These are phyloP conservation scores for Temnothorax rugatulus DNA, from an alignment of 2,888 invertebrate genomes.

Conservation along the genomic window DNA sequence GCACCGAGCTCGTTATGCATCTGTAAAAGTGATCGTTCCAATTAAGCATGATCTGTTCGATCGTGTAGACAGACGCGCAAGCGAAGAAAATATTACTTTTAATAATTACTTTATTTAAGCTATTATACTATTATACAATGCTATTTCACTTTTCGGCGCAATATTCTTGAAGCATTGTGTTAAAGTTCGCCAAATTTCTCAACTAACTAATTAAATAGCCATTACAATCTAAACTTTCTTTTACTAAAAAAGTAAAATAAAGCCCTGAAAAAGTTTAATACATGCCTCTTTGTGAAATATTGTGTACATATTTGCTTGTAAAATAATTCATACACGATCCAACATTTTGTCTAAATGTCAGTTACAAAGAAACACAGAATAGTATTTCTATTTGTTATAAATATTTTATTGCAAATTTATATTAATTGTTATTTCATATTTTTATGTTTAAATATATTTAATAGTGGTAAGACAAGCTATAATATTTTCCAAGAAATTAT, in stretches of 20 bases:
- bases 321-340: constrained; percentile 6
- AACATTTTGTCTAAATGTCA: constrained; percentile 8
- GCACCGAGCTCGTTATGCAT: constrained; percentile 85
- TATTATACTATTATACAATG: not conserved
- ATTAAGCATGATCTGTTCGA: not conserved
- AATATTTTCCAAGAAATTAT: not conserved
- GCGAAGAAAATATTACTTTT: constrained; percentile 1
- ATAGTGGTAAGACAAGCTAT: not conserved
- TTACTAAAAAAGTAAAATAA: not conserved
- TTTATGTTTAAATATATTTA: not conserved
- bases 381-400: not conserved
- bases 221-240: not conserved
- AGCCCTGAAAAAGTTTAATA: not conserved
- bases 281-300: constrained; percentile 1
- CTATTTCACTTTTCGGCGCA: not conserved
- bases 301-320: not conserved
- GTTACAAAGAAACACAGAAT: not conserved
- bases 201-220: constrained; percentile 6
- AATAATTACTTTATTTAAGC: constrained; percentile 26
- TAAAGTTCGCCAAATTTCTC: not conserved
- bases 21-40: constrained; percentile 73
- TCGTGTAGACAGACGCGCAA: not conserved
- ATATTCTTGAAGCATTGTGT: constrained; percentile 8
- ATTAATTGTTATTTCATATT: not conserved
- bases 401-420: constrained; percentile 10